Evolutionary conservation across 2,888 invertebrate species (phyloP).

Genomic region (Agonum fuliginosum): DNA sequence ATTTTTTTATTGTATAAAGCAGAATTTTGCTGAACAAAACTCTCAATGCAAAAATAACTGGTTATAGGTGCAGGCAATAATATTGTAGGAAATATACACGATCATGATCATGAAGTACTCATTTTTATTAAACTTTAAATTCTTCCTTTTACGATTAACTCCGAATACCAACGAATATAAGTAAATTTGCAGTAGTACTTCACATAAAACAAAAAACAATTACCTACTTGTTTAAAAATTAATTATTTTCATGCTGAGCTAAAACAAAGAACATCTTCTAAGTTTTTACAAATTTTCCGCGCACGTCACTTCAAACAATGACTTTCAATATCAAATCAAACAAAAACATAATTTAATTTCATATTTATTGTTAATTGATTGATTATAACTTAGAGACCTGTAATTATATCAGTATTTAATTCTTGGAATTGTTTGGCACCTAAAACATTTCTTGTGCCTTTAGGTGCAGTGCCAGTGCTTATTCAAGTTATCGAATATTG

Average conservation of each 20-base stretch:
- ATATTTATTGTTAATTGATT: constrained; percentile 4
- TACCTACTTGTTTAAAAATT: background rate
- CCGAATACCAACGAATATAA: constrained; percentile 25
- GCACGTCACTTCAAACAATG: constrained; percentile 4
- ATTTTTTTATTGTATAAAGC: background rate
- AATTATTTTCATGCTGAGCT: background rate
- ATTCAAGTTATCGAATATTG: background rate
- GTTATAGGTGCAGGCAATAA: constrained; percentile 18
- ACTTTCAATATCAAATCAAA: constrained; percentile 14
- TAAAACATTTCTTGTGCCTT: background rate
- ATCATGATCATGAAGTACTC: constrained; percentile 27
- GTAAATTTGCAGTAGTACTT: background rate
- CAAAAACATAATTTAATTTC: constrained; percentile 30
- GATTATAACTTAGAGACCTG: background rate
- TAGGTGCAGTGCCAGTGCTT: background rate
- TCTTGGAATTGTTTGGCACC: background rate
- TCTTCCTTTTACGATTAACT: constrained; percentile 11
- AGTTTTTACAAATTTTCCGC: background rate
- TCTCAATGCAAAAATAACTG: background rate
- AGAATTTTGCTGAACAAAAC: background rate
- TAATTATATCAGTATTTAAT: constrained; percentile 31
- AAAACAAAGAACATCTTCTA: background rate
- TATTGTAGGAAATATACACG: too few relatives aligned
- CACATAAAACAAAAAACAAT: background rate
- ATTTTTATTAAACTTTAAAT: constrained; percentile 24